Evolutionary conservation across 1,140 invertebrate species (phyloP).

Genomic region (Drosophila sucinea): DNA sequence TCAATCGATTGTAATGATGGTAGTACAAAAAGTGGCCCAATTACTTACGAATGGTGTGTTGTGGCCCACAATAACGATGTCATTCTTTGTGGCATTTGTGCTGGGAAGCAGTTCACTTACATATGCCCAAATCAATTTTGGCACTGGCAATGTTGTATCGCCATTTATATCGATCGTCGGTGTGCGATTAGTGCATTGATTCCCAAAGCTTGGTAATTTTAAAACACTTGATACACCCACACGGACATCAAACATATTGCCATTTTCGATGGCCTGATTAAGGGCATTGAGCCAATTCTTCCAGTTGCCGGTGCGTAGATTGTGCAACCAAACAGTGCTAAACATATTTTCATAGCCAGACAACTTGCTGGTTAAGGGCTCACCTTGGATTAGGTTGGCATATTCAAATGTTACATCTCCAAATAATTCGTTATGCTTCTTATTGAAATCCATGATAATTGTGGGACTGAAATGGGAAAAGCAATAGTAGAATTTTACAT

Average conservation of each 20-base stretch:
- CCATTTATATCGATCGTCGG: slow-evolving; percentile 12
- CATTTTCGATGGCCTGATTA: slow-evolving; percentile 5
- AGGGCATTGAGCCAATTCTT: slow-evolving; percentile 38
- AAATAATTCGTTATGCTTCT: slow-evolving; percentile 24
- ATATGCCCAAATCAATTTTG: slow-evolving; percentile 54
- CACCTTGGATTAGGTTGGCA: slow-evolving; percentile 33
- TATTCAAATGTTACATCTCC: slow-evolving; percentile 6
- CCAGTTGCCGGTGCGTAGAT: slow-evolving; percentile 49
- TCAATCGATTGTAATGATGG: not conserved
- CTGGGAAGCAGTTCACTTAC: slow-evolving; percentile 17
- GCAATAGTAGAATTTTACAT: no score
- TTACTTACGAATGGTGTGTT: slow-evolving; percentile 52
- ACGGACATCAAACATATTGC: slow-evolving; percentile 34
- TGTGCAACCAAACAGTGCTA: slow-evolving; percentile 37
- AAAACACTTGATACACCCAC: slow-evolving; percentile 44
- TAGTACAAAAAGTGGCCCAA: no score
- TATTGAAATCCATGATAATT: slow-evolving; percentile 4
- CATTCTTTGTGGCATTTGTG: slow-evolving; percentile 14
- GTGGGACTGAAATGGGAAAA: no score
- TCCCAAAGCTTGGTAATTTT: slow-evolving; percentile 2
- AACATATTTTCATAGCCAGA: slow-evolving; percentile 28
- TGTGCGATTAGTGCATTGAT: slow-evolving; percentile 18
- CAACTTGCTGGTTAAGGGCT: not conserved
- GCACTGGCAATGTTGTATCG: slow-evolving; percentile 26
- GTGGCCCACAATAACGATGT: slow-evolving; percentile 50